Percentiles rank a stretch among this genome's conserved stretches.
Evolutionary conservation across 2,888 invertebrate genomes (phyloP).

Genomic region (Craniophora ligustri): DNA sequence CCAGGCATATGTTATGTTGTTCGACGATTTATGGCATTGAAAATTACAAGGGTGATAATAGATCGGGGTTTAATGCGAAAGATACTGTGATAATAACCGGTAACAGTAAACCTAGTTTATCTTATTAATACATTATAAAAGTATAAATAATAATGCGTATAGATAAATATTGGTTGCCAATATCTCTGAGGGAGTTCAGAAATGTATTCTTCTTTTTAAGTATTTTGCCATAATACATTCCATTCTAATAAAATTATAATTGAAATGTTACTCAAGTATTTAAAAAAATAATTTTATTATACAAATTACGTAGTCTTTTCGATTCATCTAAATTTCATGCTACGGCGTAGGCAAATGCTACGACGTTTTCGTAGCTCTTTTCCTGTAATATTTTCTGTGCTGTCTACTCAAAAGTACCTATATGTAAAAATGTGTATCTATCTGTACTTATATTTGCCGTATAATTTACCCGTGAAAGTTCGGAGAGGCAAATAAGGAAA

Average conservation of each 20-base stretch:
- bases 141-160: too few species aligned
- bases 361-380: constrained; percentile 10
- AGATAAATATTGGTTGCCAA: too few species aligned
- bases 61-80: constrained; percentile 34
- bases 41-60: constrained; percentile 53
- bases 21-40: constrained; percentile 53
- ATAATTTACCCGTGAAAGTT: constrained; percentile 10
- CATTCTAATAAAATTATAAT: too few species aligned
- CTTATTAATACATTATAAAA: too few species aligned
- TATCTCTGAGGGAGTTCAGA: too few species aligned
- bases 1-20: constrained; percentile 44
- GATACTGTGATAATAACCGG: constrained; percentile 10
- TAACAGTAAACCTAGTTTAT: constrained; percentile 15
- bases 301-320: constrained; percentile 9
- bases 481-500: constrained; percentile 24
- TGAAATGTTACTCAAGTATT: too few species aligned
- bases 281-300: too few species aligned
- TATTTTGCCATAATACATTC: too few species aligned
- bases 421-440: neutral
- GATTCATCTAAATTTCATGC: constrained; percentile 9
- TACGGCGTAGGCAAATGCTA: constrained; percentile 40
- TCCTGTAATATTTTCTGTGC: neutral
- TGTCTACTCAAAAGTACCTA: neutral
- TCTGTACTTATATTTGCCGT: constrained; percentile 12
- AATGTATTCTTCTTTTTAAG: too few species aligned